Evolutionary conservation across 2,797 vertebrate species (phyloP).

Genomic region (Pangasius mekongensis): DNA sequence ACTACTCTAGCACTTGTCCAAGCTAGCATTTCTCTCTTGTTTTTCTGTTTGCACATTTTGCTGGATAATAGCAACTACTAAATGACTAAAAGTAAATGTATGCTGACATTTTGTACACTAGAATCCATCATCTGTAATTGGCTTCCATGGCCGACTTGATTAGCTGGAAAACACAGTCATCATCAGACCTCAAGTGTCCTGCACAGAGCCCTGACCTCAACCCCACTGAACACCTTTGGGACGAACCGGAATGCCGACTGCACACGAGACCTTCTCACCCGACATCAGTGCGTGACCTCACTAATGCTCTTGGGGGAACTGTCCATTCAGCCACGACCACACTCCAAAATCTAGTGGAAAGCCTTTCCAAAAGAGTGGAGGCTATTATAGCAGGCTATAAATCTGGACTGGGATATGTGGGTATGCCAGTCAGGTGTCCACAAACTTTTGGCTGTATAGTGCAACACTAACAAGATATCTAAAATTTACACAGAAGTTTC

Average conservation of each 20-base stretch:
- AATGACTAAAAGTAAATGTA: not conserved
- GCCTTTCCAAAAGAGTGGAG: not conserved
- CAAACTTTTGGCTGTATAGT: not conserved
- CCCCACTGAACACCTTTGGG: not conserved
- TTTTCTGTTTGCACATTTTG: not conserved
- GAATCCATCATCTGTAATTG: not conserved
- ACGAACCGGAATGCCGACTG: not conserved
- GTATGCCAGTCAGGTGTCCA: not conserved
- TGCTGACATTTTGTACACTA: too few relatives aligned
- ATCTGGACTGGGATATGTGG: too few relatives aligned
- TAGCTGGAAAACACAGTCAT: not conserved
- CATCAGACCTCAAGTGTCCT: not conserved
- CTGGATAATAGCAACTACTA: not conserved
- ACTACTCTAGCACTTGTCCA: not conserved
- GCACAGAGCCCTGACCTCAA: not conserved
- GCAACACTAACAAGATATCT: not conserved
- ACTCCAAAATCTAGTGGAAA: not conserved
- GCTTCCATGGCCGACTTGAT: not conserved
- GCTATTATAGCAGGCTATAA: too few relatives aligned
- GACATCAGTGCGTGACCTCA: not conserved
- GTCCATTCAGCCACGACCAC: too few relatives aligned
- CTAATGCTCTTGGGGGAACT: not conserved
- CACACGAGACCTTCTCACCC: not conserved
- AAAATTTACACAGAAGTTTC: not conserved
- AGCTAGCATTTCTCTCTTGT: not conserved